These are phyloP conservation scores for Pseudorectes ferrugineus DNA, from an alignment of 2,113 vertebrate species.

Conservation along the genomic window DNA sequence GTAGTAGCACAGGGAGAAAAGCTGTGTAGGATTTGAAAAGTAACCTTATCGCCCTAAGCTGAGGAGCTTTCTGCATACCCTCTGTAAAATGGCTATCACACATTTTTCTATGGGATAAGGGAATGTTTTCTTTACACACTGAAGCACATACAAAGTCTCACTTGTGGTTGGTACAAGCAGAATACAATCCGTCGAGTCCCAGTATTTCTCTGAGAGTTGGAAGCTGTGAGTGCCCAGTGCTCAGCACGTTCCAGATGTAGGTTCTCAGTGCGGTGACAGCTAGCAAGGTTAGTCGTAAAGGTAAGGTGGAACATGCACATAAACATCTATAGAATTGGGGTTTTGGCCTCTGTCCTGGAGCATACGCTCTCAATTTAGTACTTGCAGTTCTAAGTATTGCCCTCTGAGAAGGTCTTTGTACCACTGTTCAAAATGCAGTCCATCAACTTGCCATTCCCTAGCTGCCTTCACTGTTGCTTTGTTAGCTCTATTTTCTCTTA, in stretches of 20 bases:
- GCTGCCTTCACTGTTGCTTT: neutral
- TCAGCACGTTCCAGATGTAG: neutral
- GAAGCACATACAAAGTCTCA: neutral
- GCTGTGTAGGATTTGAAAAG: neutral
- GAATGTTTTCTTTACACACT: neutral
- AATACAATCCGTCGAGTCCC: rapidly evolving
- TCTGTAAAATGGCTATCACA: neutral
- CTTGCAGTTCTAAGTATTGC: neutral
- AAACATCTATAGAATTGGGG: neutral
- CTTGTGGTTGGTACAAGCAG: neutral
- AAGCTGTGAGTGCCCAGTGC: neutral
- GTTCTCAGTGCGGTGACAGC: neutral
- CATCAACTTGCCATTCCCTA: neutral
- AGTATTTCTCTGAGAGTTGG: neutral
- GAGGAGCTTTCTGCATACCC: neutral
- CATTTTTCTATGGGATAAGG: neutral
- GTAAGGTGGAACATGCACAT: neutral
- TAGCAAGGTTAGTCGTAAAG: neutral
- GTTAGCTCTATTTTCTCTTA: neutral
- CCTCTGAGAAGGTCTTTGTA: neutral
- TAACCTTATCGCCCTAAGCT: neutral
- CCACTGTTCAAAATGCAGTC: neutral
- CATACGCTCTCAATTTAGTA: neutral
- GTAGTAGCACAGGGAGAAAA: neutral
- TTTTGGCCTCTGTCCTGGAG: neutral